Percentiles rank a stretch among this genome's conserved stretches.
Conservation (phyloP, 2,113 vertebrate species). For the Corvus hawaiiensis region DNA sequence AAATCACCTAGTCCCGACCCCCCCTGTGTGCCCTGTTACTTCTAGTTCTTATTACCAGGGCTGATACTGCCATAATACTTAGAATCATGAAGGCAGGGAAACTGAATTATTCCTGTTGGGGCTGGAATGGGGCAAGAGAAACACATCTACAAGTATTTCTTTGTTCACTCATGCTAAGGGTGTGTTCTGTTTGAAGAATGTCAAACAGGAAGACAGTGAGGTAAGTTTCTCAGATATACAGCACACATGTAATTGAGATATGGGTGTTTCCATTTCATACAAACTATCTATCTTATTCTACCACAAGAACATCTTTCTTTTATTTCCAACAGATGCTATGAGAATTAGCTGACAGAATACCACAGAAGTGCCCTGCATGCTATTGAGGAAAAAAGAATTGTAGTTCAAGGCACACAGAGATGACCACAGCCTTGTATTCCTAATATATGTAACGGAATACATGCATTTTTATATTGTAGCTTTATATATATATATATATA, state of each 20-base stretch:
- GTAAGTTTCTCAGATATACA: neutral
- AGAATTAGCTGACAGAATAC: neutral
- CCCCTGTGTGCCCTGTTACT: neutral
- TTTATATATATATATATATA: no score
- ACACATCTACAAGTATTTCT: neutral
- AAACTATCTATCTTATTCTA: neutral
- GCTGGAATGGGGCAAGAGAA: rapidly evolving
- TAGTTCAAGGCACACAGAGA: neutral
- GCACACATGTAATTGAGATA: neutral
- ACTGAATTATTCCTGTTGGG: neutral
- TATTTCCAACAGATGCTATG: neutral
- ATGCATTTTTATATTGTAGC: neutral
- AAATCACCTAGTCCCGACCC: neutral
- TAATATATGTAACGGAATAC: rapidly evolving
- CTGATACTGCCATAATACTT: neutral
- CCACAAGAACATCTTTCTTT: neutral
- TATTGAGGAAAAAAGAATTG: neutral
- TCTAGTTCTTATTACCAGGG: neutral
- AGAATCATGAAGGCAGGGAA: neutral
- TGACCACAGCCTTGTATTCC: neutral
- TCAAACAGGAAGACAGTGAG: neutral
- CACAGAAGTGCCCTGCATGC: neutral
- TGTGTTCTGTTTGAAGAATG: neutral
- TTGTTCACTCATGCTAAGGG: neutral
- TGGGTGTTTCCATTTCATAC: neutral